Conservation (phyloP, 2,888 invertebrate genomes). For the Patella ulyssiponensis region DNA sequence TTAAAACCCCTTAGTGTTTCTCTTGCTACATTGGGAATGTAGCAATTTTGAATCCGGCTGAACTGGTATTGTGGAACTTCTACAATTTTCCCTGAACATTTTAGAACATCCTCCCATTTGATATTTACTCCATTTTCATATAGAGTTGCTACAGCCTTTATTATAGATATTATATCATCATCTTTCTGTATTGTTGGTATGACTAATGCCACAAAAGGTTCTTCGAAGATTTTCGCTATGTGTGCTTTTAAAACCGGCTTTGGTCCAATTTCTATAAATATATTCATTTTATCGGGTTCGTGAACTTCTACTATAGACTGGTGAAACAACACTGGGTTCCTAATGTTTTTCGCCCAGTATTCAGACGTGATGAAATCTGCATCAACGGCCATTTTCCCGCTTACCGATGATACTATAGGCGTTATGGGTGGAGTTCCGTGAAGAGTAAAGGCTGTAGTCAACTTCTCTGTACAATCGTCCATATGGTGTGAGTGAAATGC, state of each 20-base stretch:
- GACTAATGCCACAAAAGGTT: background rate
- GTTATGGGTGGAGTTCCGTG: background rate
- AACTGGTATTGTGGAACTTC: slow-evolving; percentile 43
- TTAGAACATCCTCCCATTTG: background rate
- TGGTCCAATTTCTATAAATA: slow-evolving; percentile 36
- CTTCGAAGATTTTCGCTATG: slow-evolving; percentile 24
- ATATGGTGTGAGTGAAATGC: slow-evolving; percentile 37
- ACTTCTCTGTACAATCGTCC: slow-evolving; percentile 17
- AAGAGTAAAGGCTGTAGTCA: slow-evolving; percentile 12
- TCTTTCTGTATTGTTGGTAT: background rate
- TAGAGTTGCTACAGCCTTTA: background rate
- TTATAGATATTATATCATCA: background rate
- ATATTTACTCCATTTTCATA: background rate
- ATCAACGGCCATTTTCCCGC: background rate
- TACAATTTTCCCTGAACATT: too few relatives aligned
- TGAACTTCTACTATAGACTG: slow-evolving; percentile 14
- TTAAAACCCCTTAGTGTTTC: slow-evolving; percentile 26
- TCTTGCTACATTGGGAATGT: slow-evolving; percentile 32
- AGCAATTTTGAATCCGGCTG: slow-evolving; percentile 30
- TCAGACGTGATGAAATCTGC: background rate
- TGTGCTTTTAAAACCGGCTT: slow-evolving; percentile 30
- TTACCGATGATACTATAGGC: slow-evolving; percentile 30
- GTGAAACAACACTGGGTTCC: slow-evolving; percentile 28
- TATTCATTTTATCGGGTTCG: slow-evolving; percentile 1
- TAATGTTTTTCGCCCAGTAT: slow-evolving; percentile 35